These are phyloP conservation scores for Sinotaia quadrata DNA, from an alignment of 2,888 invertebrate genomes.

Conservation along the genomic window DNA sequence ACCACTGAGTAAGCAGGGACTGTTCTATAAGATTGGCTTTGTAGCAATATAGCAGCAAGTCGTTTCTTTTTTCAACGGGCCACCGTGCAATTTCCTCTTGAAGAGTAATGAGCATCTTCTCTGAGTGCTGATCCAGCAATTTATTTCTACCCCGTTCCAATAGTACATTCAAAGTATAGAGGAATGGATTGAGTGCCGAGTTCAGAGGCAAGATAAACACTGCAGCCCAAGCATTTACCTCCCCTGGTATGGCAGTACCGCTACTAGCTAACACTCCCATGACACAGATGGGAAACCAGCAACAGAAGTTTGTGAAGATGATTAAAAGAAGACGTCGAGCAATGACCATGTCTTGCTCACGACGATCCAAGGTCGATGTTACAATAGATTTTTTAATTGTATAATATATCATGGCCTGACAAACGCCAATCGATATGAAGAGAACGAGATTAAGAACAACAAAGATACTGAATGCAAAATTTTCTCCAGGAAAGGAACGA, in stretches of 20 bases:
- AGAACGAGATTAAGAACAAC: constrained; percentile 62
- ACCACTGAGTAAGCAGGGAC: too few species aligned
- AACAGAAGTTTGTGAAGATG: constrained; percentile 31
- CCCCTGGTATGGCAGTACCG: constrained; percentile 31
- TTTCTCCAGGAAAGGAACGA: constrained; percentile 66
- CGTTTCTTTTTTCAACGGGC: background rate
- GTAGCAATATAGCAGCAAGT: background rate
- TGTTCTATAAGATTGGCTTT: too few species aligned
- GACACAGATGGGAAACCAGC: constrained; percentile 35
- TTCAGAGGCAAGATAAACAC: constrained; percentile 75
- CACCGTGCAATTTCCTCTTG: constrained; percentile 11
- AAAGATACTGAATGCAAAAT: constrained; percentile 66
- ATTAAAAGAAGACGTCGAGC: constrained; percentile 32
- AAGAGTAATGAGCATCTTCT: background rate
- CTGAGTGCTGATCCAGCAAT: background rate
- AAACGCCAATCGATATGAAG: constrained; percentile 63
- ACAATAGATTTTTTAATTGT: constrained; percentile 35
- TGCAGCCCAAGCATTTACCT: constrained; percentile 31
- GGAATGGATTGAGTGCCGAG: constrained; percentile 74
- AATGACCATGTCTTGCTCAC: constrained; percentile 23
- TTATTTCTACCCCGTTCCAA: constrained; percentile 3
- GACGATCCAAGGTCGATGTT: background rate
- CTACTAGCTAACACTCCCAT: constrained; percentile 32
- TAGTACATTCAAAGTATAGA: constrained; percentile 34
- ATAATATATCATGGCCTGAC: constrained; percentile 65